These are phyloP conservation scores for Lophochroa leadbeateri DNA, from an alignment of 2,113 vertebrate genomes.

Conservation along the genomic window DNA sequence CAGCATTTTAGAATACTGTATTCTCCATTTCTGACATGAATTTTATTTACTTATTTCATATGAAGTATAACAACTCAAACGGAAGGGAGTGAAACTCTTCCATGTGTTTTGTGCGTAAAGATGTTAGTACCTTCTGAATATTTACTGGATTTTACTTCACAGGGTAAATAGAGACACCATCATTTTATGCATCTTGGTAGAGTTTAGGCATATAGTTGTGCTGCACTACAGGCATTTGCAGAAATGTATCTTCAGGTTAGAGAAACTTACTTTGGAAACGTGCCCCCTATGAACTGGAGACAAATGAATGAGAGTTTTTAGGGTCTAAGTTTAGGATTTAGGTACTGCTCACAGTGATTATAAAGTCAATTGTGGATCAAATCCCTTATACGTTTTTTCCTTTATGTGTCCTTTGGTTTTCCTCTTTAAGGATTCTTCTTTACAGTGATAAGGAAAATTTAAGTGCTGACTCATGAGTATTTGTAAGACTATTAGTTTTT, in stretches of 20 bases:
- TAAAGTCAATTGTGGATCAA: background rate
- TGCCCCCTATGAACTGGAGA: background rate
- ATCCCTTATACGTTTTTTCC: background rate
- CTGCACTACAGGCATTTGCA: background rate
- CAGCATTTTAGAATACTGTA: background rate
- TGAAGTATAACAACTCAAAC: background rate
- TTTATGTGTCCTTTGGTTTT: background rate
- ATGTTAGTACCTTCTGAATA: background rate
- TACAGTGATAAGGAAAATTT: background rate
- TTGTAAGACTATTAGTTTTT: background rate
- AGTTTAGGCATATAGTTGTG: background rate
- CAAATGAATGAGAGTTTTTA: background rate
- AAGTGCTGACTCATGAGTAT: background rate
- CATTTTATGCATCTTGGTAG: background rate
- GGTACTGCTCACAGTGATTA: fast-evolving
- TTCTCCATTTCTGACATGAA: background rate
- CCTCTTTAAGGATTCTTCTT: background rate
- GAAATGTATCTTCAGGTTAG: background rate
- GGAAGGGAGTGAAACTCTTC: background rate
- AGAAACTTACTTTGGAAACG: background rate
- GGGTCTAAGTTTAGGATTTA: background rate
- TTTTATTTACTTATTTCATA: background rate
- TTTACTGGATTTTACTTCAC: background rate
- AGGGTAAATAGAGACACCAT: background rate
- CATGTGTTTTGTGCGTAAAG: background rate